Conservation (phyloP, 2,797 vertebrate genomes). For the Sebastes dallii region DNA sequence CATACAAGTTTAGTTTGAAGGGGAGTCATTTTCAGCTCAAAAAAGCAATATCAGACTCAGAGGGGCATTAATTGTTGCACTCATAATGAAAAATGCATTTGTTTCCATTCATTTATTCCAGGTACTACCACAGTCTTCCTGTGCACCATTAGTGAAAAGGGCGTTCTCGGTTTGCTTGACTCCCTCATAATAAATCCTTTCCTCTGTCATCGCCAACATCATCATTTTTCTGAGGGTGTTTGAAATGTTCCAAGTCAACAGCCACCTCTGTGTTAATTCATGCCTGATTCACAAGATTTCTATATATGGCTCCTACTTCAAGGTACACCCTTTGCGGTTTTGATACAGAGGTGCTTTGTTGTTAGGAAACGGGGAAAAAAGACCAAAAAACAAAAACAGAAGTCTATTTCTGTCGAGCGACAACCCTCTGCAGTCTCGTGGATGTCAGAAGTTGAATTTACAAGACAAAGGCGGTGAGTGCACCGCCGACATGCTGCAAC, state of each 20-base stretch:
- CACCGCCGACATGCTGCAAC: constrained; percentile 65
- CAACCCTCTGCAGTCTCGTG: constrained; percentile 77
- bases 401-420: constrained; percentile 80
- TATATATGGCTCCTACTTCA: constrained; percentile 80
- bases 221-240: constrained; percentile 53
- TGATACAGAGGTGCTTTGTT: constrained; percentile 78
- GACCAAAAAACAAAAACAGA: constrained; percentile 68
- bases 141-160: constrained; percentile 47
- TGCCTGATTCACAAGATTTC: constrained; percentile 74
- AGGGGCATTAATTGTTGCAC: constrained; percentile 62
- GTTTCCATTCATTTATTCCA: constrained; percentile 62
- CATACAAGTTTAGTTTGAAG: constrained; percentile 63
- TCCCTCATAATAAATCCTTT: constrained; percentile 54
- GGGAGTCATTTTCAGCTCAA: constrained; percentile 61
- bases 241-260: constrained; percentile 65
- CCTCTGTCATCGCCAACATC: constrained; percentile 48
- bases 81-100: constrained; percentile 65
- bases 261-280: constrained; percentile 62
- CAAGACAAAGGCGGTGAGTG: constrained; percentile 77
- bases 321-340: constrained; percentile 77
- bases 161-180: constrained; percentile 48
- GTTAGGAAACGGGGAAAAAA: constrained; percentile 59
- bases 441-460: constrained; percentile 81
- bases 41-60: constrained; percentile 52
- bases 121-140: constrained; percentile 56